phyloP scores from a whole-genome alignment of 2,113 vertebrate genomes.

The Saguinus midas region DNA sequence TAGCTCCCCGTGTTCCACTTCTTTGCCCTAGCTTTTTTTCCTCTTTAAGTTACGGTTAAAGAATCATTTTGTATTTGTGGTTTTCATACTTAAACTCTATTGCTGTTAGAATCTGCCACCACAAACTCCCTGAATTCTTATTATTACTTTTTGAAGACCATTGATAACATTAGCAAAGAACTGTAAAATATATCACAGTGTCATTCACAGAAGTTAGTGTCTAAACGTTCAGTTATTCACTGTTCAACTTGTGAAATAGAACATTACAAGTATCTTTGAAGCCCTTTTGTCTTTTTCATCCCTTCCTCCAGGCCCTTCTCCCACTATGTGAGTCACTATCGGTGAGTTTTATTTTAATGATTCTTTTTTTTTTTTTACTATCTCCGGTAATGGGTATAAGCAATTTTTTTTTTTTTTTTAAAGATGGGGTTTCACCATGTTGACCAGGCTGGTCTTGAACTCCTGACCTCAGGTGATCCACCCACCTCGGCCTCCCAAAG shows the following conservation, averaged over 20 bases:
- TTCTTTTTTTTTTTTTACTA: neutral
- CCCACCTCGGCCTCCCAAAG: no score
- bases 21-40: neutral
- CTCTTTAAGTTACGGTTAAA: neutral
- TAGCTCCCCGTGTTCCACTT: neutral
- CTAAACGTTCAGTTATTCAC: neutral
- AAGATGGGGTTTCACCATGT: no score
- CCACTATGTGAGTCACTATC: neutral
- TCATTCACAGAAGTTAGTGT: neutral
- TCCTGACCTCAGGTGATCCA: no score
- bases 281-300: neutral
- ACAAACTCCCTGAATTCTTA: neutral
- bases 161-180: neutral
- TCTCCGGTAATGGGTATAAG: no score
- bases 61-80: neutral
- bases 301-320: neutral
- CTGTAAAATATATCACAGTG: neutral
- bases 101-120: neutral
- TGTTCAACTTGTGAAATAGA: slow-evolving; percentile 14
- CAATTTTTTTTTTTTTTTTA: no score
- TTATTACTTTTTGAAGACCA: neutral
- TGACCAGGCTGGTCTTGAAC: no score
- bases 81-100: neutral
- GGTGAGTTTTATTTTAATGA: neutral
- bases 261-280: neutral